Conservation (phyloP, 2,113 vertebrate species). For the Thunnus maccoyii region DNA sequence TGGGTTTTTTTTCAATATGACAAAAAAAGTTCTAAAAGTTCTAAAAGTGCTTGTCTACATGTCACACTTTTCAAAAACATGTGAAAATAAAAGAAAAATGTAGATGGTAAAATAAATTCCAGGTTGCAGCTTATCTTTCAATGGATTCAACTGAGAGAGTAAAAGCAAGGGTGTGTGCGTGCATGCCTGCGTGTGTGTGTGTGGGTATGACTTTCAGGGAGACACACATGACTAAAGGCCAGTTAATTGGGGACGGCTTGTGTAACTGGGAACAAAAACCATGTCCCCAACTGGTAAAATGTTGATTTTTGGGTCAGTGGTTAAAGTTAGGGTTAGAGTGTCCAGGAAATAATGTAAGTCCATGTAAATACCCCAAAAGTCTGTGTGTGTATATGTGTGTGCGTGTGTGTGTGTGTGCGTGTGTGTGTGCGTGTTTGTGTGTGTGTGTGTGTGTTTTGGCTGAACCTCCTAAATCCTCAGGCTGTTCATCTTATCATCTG, state of each 20-base stretch:
- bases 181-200: background rate
- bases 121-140: slow-evolving; percentile 30
- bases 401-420: background rate
- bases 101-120: background rate
- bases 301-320: no score
- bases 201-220: no score
- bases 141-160: slow-evolving; percentile 1
- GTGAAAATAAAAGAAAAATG: slow-evolving; percentile 29
- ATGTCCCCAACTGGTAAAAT: no score
- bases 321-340: background rate
- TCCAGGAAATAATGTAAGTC: no score
- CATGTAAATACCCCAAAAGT: no score
- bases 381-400: slow-evolving; percentile 2
- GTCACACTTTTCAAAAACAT: slow-evolving; percentile 23
- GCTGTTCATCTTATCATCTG: slow-evolving; percentile 68
- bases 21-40: background rate
- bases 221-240: no score
- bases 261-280: no score
- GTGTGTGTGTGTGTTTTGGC: slow-evolving; percentile 55
- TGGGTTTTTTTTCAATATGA: background rate
- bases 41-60: slow-evolving; percentile 3
- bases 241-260: no score
- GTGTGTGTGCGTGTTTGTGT: slow-evolving; percentile 33
- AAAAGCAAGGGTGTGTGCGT: slow-evolving; percentile 2
- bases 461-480: slow-evolving; percentile 64